These are phyloP conservation scores for Galeopterus variegatus DNA, from an alignment of 2,113 vertebrate genomes.

Conservation along the genomic window DNA sequence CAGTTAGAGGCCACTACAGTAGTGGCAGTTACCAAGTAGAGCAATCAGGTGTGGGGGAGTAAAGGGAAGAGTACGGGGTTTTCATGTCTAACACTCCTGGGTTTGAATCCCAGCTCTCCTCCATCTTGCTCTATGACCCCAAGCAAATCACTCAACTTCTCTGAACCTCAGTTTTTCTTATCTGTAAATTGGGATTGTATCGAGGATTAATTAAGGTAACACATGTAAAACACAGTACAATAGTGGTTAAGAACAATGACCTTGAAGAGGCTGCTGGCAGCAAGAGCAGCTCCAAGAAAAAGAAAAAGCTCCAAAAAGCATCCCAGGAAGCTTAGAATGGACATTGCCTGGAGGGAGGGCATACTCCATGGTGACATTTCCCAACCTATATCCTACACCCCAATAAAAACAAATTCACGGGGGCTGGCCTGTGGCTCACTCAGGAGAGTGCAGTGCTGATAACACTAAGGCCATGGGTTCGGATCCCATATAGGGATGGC, in stretches of 20 bases:
- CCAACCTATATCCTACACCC: no score
- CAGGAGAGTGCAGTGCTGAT: no score
- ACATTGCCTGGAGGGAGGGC: no score
- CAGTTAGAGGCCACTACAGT: background rate
- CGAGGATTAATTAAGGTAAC: background rate
- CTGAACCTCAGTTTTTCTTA: background rate
- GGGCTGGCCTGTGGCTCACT: no score
- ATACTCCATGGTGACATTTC: no score
- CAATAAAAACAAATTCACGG: no score
- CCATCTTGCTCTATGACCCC: background rate
- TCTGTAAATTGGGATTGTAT: background rate
- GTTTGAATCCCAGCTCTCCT: background rate
- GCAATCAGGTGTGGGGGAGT: background rate
- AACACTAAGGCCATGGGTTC: no score
- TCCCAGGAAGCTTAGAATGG: no score
- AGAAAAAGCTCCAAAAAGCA: no score
- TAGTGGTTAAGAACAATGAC: background rate
- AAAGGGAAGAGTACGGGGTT: background rate
- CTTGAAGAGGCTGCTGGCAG: no score
- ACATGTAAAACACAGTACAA: background rate
- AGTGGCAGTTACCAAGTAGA: background rate
- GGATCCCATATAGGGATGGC: no score
- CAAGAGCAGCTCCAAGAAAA: no score
- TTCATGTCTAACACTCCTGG: background rate
- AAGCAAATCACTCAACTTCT: background rate